These are phyloP conservation scores for Cephonodes hylas DNA, from an alignment of 2,888 invertebrate genomes.

Conservation along the genomic window DNA sequence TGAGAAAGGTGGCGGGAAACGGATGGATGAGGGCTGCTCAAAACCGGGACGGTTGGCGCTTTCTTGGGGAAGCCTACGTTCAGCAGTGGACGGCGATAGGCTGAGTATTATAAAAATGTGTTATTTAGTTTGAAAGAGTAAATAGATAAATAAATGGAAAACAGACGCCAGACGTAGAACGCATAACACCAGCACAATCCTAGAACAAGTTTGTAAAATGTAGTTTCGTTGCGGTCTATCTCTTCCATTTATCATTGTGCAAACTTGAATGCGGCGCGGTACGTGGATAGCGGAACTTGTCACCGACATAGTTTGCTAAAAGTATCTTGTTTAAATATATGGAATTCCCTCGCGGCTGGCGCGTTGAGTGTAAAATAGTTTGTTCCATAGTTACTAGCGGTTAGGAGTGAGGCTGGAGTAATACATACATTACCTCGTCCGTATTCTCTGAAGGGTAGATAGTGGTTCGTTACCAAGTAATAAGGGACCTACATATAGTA, in stretches of 20 bases:
- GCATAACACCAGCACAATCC: neutral
- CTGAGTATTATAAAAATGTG: too few relatives aligned
- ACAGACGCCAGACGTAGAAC: neutral
- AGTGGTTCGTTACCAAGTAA: neutral
- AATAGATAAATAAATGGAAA: neutral
- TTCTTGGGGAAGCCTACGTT: too few relatives aligned
- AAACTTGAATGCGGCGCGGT: neutral
- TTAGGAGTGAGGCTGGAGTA: neutral
- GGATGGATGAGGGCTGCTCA: too few relatives aligned
- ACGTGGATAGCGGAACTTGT: constrained; percentile 5
- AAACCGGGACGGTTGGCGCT: too few relatives aligned
- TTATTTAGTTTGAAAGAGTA: too few relatives aligned
- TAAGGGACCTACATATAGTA: too few relatives aligned
- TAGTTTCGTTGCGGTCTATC: constrained; percentile 6
- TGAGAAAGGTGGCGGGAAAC: too few relatives aligned
- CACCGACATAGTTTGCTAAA: neutral
- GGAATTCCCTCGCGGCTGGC: neutral
- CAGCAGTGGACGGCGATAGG: too few relatives aligned
- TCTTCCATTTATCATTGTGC: constrained; percentile 16
- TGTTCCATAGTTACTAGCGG: neutral
- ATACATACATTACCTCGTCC: too few relatives aligned
- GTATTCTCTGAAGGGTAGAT: too few relatives aligned
- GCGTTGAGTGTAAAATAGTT: neutral
- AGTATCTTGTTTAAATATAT: neutral
- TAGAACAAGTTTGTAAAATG: constrained; percentile 11